Conservation (phyloP, 2,888 invertebrate genomes). For the Agrotis ipsilon region DNA sequence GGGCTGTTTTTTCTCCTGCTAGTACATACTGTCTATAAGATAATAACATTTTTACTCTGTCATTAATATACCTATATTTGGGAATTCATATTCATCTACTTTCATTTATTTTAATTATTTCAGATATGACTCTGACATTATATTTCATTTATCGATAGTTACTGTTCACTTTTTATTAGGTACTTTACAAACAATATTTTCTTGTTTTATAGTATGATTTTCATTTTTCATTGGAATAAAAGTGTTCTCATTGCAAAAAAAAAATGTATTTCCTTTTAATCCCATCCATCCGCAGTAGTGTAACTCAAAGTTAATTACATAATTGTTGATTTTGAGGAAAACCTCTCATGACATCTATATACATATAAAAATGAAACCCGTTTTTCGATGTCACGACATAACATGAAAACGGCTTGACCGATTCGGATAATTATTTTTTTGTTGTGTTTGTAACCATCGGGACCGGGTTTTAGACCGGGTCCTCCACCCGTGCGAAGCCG, state of each 20-base stretch:
- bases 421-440: too few species aligned
- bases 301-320: slow-evolving; percentile 35
- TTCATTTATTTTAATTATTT: slow-evolving; percentile 50
- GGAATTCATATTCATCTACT: slow-evolving; percentile 45
- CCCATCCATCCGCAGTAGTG: slow-evolving; percentile 33
- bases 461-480: too few species aligned
- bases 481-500: too few species aligned
- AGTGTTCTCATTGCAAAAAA: slow-evolving; percentile 60
- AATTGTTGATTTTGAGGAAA: slow-evolving; percentile 20
- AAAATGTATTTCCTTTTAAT: slow-evolving; percentile 52
- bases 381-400: too few species aligned
- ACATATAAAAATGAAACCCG: too few species aligned
- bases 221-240: slow-evolving; percentile 69
- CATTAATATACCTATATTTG: slow-evolving; percentile 47
- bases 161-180: slow-evolving; percentile 54
- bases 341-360: background rate
- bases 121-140: slow-evolving; percentile 39
- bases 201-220: slow-evolving; percentile 58
- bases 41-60: slow-evolving; percentile 58
- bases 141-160: slow-evolving; percentile 57
- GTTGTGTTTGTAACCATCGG: too few species aligned
- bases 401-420: too few species aligned
- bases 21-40: slow-evolving; percentile 51
- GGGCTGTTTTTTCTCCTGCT: slow-evolving; percentile 52
- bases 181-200: slow-evolving; percentile 50